Evolutionary conservation across 2,888 invertebrate species (phyloP), one percentile per base, ranked within the genome.

Genomic region (Ferdinandea cuprea): DNA sequence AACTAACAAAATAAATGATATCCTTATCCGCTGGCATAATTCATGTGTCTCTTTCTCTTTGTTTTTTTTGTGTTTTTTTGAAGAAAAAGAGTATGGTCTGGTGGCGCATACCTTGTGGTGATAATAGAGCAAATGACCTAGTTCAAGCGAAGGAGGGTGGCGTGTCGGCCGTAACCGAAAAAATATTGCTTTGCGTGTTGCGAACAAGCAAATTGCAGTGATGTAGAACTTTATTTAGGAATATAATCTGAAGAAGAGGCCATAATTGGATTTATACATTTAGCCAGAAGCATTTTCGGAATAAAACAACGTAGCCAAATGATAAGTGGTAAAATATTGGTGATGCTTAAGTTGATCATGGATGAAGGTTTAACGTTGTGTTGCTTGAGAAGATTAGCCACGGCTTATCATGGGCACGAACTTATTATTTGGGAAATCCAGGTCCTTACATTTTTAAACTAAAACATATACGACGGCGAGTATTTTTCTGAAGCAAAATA

Each of bases 1-100:
- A 83, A 78, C 78, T 72, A 68, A 78, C 61, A 54, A 77, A 78
- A 83, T 83, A 83, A 83, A 83, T 73, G 68, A 83, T 78, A 78
- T 73, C 77, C 78, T 71, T 68, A 83, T 83, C 78, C 83, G 48
- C 25, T 32, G 61, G 78, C 73, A 78, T 83, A 68, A 83, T 68
- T 83, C 83, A 68, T 58, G 32, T 61, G 48, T 83, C 72, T 69
- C 58, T 32, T n/a, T 30, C 30, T 52, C 13, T 11, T 13, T 21
- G 32, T 19, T 13, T 19, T 42, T 15, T 11, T 13, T 21, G 32
- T 19, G 9, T 19, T 42, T 15, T 21, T n/a, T 15, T 19, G 19
- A 21, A 65, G 35, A 66, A 66, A 52, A 25, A 28, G 8, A 21
- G 32, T 42, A 17, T 5, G 19, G 28, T 50, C 3, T 48, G 40